phyloP scores from a whole-genome alignment of 92 coral and sea anemone genomes.

The Porites divaricata region DNA sequence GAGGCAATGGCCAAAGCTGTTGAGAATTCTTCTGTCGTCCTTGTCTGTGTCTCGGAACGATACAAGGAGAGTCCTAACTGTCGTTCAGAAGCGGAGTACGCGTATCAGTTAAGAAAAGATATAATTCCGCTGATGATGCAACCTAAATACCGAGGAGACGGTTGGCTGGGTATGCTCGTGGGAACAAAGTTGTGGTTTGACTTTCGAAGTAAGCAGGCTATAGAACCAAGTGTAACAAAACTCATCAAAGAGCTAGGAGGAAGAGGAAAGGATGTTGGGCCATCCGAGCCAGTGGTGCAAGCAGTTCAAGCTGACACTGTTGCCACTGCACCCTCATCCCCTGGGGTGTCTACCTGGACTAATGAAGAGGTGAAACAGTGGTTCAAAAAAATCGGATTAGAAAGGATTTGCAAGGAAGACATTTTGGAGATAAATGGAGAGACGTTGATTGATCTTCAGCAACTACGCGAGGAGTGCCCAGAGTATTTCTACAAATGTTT shows the following conservation, averaged over 20 bases:
- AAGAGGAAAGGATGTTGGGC: constrained; percentile 43
- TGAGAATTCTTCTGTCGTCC: constrained; percentile 64
- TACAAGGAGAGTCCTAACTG: constrained; percentile 81
- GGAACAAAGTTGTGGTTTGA: constrained; percentile 58
- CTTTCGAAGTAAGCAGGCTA: constrained; percentile 28
- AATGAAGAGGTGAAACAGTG: constrained; percentile 56
- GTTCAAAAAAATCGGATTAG: constrained; percentile 56
- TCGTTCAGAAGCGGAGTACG: constrained; percentile 72
- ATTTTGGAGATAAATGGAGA: constrained; percentile 46
- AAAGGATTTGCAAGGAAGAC: constrained; percentile 41
- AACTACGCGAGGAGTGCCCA: constrained; percentile 65
- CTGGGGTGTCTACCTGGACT: constrained; percentile 47
- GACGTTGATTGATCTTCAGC: constrained; percentile 50
- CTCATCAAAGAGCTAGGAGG: constrained; percentile 46
- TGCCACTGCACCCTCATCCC: not conserved
- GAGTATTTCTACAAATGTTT: constrained; percentile 65
- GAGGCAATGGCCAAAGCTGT: constrained; percentile 78
- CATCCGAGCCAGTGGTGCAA: not conserved
- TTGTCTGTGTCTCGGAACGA: constrained; percentile 75
- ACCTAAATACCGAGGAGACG: constrained; percentile 60
- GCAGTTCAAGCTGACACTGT: not conserved
- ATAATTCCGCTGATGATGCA: constrained; percentile 74
- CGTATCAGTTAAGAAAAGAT: constrained; percentile 61
- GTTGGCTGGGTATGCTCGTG: constrained; percentile 69
- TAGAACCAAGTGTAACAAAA: constrained; percentile 27